Percentiles rank a stretch among this genome's conserved stretches.
These are phyloP conservation scores for Drosophila pegasa DNA, from an alignment of 2,888 invertebrate species.

Conservation along the genomic window DNA sequence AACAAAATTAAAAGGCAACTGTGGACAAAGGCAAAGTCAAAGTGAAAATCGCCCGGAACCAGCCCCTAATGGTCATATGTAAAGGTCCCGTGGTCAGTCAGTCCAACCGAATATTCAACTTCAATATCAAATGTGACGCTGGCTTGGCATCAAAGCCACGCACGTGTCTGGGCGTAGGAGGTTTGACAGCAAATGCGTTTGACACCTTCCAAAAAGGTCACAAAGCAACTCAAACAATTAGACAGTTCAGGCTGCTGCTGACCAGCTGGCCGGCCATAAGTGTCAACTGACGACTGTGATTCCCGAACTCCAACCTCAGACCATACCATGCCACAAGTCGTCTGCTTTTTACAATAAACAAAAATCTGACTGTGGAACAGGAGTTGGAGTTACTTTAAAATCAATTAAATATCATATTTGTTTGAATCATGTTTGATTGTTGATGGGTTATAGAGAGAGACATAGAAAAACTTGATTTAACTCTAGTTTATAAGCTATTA, in stretches of 20 bases:
- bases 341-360: conserved; percentile 16
- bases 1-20: conserved; percentile 75
- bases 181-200: conserved; percentile 70
- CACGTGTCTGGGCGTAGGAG: conserved; percentile 53
- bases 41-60: conserved; percentile 28
- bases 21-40: conserved; percentile 64
- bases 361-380: conserved; percentile 8
- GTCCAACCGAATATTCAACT: conserved; percentile 42
- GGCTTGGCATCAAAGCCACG: conserved; percentile 51
- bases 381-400: background rate
- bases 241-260: conserved; percentile 57
- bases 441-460: too few species aligned
- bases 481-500: too few species aligned
- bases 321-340: conserved; percentile 1
- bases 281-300: conserved; percentile 43
- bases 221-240: conserved; percentile 65
- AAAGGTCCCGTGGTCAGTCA: conserved; percentile 56
- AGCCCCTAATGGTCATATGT: conserved; percentile 54
- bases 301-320: conserved; percentile 22
- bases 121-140: conserved; percentile 37
- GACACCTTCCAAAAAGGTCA: conserved; percentile 72
- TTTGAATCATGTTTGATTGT: background rate
- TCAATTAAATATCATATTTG: background rate
- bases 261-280: conserved; percentile 46
- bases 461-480: too few species aligned